phyloP scores from a whole-genome alignment of 2,888 invertebrate species.

The Pristionchus maxplancki region DNA sequence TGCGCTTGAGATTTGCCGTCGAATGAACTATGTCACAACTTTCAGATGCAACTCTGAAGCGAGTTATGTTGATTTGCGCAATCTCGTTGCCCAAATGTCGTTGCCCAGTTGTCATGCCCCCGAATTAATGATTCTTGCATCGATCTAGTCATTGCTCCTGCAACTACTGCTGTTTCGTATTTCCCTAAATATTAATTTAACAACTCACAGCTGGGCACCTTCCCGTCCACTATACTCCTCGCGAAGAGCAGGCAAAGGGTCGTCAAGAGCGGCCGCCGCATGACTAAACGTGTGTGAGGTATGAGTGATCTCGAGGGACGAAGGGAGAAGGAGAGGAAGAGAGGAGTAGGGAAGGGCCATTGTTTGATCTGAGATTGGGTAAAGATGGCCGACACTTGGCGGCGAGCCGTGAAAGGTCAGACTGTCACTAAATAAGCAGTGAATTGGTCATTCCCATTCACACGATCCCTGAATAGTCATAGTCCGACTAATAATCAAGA shows the following conservation, averaged over 20 bases:
- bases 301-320: constrained; percentile 4
- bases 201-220: neutral
- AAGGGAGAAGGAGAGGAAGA: neutral
- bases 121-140: too few species aligned
- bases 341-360: neutral
- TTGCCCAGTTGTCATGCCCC: too few species aligned
- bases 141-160: too few species aligned
- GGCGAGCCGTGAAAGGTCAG: neutral
- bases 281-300: constrained; percentile 28
- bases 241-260: neutral
- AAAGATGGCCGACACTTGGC: neutral
- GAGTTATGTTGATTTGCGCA: too few species aligned
- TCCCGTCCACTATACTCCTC: neutral
- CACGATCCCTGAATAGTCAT: too few species aligned
- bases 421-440: neutral
- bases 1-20: too few species aligned
- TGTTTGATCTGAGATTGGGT: constrained; percentile 25
- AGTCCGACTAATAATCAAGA: too few species aligned
- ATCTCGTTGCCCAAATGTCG: too few species aligned
- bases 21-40: too few species aligned
- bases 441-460: too few species aligned
- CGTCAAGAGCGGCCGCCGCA: neutral
- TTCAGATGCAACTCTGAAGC: too few species aligned
- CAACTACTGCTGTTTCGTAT: too few species aligned
- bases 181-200: neutral